Evolutionary conservation across 2,888 invertebrate species (phyloP), one percentile per base, ranked within the genome.

Genomic region (Diploptera punctata): DNA sequence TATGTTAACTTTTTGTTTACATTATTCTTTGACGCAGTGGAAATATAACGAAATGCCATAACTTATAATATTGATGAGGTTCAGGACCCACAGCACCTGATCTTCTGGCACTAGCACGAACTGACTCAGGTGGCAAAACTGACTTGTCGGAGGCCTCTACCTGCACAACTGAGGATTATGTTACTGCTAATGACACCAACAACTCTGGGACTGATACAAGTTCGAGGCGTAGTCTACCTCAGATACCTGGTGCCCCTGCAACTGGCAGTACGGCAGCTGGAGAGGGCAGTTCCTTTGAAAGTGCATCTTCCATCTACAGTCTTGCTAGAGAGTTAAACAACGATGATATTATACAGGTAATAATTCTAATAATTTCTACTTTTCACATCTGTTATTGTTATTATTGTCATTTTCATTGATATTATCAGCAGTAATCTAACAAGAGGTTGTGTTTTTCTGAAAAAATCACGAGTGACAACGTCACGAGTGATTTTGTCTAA

Each of bases 61-160:
- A 33, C 33, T 33, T 33, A 10, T 33, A 29, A 57, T 57, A 57
- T 29, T 29, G 57, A 1, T 65, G 7, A 65, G 62, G 16, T 62
- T 10, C 18, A 4, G 65, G 65, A 16, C 24, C 44, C 16, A 16
- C 44, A 47, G 26, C 33, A 13, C 43, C 65, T 9, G 65, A 65
- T 18, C 24, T 44, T 75, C 77, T 87, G 61, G 82, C 85, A 73
- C 84, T 91, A 74, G 89, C 90, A 31, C 86, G 92, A 77, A 90
- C 91, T 4, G 92, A 93, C 82, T 91, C 91, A 10, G 75, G 70
- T 57, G 60, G 71, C 54, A 74, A 65, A 43, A 79, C 78, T 31
- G 94, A 95, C 80, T 86, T 93, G 68, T 94, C 94, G n/a, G 95
- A 95, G 84, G 94, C 94, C 79, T 95, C 95, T 74, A 91, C 91